These are phyloP conservation scores for Planococcus citri DNA, from an alignment of 1,140 invertebrate genomes.

Conservation along the genomic window DNA sequence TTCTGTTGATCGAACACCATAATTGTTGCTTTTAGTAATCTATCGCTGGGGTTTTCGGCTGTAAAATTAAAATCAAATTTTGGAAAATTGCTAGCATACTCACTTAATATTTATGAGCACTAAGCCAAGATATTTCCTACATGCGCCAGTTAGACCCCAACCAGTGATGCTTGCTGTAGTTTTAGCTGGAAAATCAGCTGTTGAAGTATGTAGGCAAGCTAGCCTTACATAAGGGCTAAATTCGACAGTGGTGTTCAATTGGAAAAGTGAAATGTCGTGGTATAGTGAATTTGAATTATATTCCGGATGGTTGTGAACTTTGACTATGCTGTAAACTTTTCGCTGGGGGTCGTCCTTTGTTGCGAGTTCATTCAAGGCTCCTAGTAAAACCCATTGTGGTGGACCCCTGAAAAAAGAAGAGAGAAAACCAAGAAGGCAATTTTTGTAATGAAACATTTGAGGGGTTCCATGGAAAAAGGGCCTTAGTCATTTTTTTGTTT, in stretches of 20 bases:
- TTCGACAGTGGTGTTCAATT: constrained; percentile 29
- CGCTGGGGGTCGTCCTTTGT: constrained; percentile 24
- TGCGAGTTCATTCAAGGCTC: constrained; percentile 31
- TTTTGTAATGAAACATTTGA: too few species aligned
- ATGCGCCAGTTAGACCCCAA: constrained; percentile 38
- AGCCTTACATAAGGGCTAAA: constrained; percentile 28
- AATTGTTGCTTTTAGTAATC: constrained; percentile 37
- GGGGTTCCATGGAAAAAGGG: too few species aligned
- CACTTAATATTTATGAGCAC: background rate
- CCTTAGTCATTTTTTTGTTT: too few species aligned
- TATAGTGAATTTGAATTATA: constrained; percentile 38
- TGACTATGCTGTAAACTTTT: constrained; percentile 29
- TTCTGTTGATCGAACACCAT: constrained; percentile 28
- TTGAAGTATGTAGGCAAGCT: constrained; percentile 30
- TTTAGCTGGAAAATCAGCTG: constrained; percentile 17
- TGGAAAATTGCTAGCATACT: background rate
- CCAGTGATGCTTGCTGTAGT: constrained; percentile 36
- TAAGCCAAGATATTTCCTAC: constrained; percentile 25
- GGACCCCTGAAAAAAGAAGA: constrained; percentile 15
- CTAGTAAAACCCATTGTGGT: constrained; percentile 33
- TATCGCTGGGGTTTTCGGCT: constrained; percentile 14
- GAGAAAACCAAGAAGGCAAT: too few species aligned
- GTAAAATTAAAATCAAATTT: background rate
- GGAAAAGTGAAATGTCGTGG: constrained; percentile 36
- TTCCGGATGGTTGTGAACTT: constrained; percentile 35